Base-by-base conservation (phyloP, 2,797 vertebrate species). In the Lophotriccus pileatus region DNA sequence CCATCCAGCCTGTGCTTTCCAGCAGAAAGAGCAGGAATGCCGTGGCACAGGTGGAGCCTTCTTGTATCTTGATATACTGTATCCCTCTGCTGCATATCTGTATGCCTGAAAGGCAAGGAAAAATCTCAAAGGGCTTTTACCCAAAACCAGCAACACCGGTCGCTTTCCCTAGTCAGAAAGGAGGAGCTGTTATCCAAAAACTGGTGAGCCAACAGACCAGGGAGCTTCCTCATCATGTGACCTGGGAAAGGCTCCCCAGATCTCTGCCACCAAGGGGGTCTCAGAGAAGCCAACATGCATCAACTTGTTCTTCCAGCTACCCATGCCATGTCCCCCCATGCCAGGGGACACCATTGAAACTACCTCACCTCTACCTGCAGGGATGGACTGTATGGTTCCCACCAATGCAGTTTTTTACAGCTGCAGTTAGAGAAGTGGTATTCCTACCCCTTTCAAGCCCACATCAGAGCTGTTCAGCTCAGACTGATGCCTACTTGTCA, bases 191-290 rank as follows among this genome's bases (percentile, higher is more conserved):
- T 47, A 47, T 52, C 19, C 30, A 43, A 78, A 89, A 74, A 34
- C 0, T 56, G 59, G 8, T 34, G 62, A 62, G 52, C 20, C 4
- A 47, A 81, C 46, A n/a, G 39, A 50, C 21, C 0, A 0, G 17
- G 44, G 69, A 47, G n/a, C 52, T 70, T 81, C n/a, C 19, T 11
- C 2, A 11, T 28, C 11, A 62, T 59, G 24, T 66, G 52, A 58
- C 27, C 30, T 49, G 19, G 30, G 30, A 70, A 89, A 66, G 43
- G 12, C 6, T 87, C 21, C 36, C 14, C 58, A 52, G 28, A 27
- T 50, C 24, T 50, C 24, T 75, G 56, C 49, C 66, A 77, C 28
- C 16, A 13, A 67, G 24, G 11, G 17, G 41, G 39, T 39, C 44
- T 84, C 66, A 1, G 10, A 55, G 49, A 81, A 58, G 52, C 60